These are phyloP conservation scores for Pipra filicauda DNA, from an alignment of 2,113 vertebrate genomes.

Conservation along the genomic window DNA sequence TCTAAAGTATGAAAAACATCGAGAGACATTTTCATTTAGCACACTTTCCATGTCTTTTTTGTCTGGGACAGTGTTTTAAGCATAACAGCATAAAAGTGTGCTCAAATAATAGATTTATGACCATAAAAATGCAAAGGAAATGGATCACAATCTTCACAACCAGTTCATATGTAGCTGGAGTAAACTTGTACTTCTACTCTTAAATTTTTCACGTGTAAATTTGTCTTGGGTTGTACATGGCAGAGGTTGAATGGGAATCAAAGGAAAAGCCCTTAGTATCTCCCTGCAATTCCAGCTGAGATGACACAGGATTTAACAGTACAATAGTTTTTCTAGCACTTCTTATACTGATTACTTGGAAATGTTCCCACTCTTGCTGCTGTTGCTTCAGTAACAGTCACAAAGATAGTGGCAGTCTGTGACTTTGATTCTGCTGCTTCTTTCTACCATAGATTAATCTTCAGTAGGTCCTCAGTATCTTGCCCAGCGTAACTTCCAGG, in stretches of 20 bases:
- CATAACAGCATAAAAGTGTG: not conserved
- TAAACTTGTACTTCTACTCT: not conserved
- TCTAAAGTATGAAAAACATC: not conserved
- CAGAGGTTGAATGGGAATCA: not conserved
- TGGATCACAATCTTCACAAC: not conserved
- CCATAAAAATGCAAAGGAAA: not conserved
- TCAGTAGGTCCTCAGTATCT: not conserved
- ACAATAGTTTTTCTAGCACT: not conserved
- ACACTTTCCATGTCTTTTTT: not conserved
- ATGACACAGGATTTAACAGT: not conserved
- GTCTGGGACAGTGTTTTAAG: not conserved
- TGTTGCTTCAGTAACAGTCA: not conserved
- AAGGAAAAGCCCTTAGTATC: not conserved
- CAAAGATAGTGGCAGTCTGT: not conserved
- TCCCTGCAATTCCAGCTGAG: not conserved
- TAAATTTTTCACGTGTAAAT: not conserved
- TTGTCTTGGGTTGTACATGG: not conserved
- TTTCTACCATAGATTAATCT: not conserved
- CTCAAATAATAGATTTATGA: not conserved
- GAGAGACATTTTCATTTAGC: not conserved
- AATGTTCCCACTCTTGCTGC: not conserved
- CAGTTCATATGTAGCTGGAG: not conserved
- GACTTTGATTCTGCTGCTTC: not conserved
- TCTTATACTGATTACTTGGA: not conserved
- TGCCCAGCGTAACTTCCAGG: not conserved